phyloP scores from a whole-genome alignment of 1,140 invertebrate species.

The Drosophila equinoxialis region DNA sequence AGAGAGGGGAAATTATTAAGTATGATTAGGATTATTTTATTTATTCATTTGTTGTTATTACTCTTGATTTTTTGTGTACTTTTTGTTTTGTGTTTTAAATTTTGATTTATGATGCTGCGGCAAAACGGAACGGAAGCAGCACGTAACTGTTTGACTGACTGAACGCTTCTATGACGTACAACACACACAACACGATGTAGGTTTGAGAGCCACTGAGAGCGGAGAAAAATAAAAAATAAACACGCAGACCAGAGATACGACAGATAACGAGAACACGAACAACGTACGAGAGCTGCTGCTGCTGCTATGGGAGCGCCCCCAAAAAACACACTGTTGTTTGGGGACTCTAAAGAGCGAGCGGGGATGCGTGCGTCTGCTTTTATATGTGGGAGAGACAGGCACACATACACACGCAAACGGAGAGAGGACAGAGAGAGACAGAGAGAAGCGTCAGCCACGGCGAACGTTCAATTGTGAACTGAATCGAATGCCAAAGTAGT shows the following conservation, averaged over 20 bases:
- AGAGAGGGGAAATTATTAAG: constrained; percentile 55
- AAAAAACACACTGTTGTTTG: constrained; percentile 2
- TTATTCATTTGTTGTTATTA: constrained; percentile 35
- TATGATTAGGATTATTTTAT: constrained; percentile 58
- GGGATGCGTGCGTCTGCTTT: background rate
- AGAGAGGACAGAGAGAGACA: background rate
- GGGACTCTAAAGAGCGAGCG: constrained; percentile 1
- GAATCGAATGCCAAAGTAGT: constrained; percentile 21
- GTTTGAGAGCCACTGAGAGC: constrained; percentile 7
- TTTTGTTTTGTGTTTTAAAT: constrained; percentile 54
- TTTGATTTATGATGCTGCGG: constrained; percentile 76
- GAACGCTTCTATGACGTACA: constrained; percentile 14
- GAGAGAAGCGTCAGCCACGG: constrained; percentile 50
- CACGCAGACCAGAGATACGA: background rate
- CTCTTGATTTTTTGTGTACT: constrained; percentile 26
- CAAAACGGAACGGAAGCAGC: constrained; percentile 59
- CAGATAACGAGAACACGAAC: constrained; percentile 13
- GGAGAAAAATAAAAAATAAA: background rate
- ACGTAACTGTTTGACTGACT: constrained; percentile 16
- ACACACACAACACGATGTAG: background rate
- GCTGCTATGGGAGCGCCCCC: constrained; percentile 22
- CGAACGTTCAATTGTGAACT: constrained; percentile 62
- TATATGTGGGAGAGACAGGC: too few relatives aligned
- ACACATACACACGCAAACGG: too few relatives aligned
- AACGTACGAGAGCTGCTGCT: constrained; percentile 14